Evolutionary conservation across 2,797 vertebrate species (phyloP).

Genomic region (Gambusia yucatana): DNA sequence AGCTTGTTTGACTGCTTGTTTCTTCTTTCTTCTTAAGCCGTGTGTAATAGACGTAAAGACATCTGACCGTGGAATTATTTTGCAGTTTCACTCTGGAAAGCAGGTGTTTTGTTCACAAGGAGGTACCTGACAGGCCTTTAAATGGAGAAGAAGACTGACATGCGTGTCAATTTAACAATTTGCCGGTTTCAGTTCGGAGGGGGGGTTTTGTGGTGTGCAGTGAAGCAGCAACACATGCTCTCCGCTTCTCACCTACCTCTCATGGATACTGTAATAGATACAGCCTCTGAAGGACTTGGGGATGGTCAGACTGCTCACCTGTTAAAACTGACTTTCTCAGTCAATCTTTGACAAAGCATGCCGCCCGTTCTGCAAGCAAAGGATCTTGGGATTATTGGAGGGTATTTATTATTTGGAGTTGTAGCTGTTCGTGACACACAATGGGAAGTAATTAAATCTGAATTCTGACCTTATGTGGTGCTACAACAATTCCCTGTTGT

Average conservation of each 20-base stretch:
- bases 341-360: constrained; percentile 44
- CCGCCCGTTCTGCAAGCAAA: constrained; percentile 28
- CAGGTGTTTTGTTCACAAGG: constrained; percentile 46
- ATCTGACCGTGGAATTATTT: constrained; percentile 51
- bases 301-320: constrained; percentile 61
- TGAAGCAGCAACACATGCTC: constrained; percentile 60
- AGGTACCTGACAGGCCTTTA: constrained; percentile 64
- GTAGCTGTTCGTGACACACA: constrained; percentile 7
- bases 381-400: neutral
- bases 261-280: constrained; percentile 73
- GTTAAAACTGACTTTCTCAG: constrained; percentile 55
- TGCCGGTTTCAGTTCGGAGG: constrained; percentile 65
- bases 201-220: constrained; percentile 59
- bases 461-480: constrained; percentile 56
- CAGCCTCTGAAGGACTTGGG: constrained; percentile 67
- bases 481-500: constrained; percentile 47
- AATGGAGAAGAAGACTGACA: constrained; percentile 71
- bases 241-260: constrained; percentile 65
- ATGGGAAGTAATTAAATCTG: constrained; percentile 62
- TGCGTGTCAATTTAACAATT: constrained; percentile 71
- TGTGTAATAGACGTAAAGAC: constrained; percentile 33
- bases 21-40: constrained; percentile 68
- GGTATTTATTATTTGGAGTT: constrained; percentile 17
- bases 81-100: constrained; percentile 42
- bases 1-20: constrained; percentile 60